These are phyloP conservation scores for Oncorhynchus tshawytscha DNA, from an alignment of 2,113 vertebrate species.

Conservation along the genomic window DNA sequence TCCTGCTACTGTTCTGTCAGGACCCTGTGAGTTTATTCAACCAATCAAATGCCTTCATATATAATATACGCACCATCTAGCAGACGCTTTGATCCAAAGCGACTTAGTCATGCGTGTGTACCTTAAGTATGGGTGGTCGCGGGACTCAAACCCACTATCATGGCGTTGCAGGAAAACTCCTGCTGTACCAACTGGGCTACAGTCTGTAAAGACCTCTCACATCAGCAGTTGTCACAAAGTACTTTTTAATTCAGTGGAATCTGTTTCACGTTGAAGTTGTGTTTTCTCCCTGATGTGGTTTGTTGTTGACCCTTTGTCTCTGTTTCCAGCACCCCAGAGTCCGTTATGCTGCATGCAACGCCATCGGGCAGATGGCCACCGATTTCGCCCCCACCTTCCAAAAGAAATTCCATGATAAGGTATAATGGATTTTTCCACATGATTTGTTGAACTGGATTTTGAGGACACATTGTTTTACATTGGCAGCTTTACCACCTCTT, in stretches of 20 bases:
- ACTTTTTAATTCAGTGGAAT: too few species aligned
- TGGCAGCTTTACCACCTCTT: neutral
- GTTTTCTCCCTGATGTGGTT: neutral
- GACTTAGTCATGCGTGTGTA: neutral
- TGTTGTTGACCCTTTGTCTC: neutral
- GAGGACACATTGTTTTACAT: neutral
- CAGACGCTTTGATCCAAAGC: neutral
- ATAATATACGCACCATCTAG: too few species aligned
- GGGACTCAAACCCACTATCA: too few species aligned
- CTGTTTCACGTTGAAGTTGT: neutral
- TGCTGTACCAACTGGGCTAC: too few species aligned
- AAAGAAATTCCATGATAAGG: constrained; percentile 99
- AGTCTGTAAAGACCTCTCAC: too few species aligned
- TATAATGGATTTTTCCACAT: constrained; percentile 26
- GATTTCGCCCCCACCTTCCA: constrained; percentile 98
- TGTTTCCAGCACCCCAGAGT: constrained; percentile 88
- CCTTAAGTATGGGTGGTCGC: too few species aligned
- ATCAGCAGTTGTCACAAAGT: too few species aligned
- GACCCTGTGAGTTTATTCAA: constrained; percentile 84
- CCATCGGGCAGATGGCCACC: constrained; percentile 98
- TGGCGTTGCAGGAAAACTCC: too few species aligned
- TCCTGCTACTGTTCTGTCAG: constrained; percentile 91
- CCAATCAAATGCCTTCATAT: too few species aligned
- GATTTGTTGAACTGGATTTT: too few species aligned
- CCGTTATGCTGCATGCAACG: constrained; percentile 94